Conservation (phyloP, 2,888 invertebrate genomes). For the Stenodera caucasica region DNA sequence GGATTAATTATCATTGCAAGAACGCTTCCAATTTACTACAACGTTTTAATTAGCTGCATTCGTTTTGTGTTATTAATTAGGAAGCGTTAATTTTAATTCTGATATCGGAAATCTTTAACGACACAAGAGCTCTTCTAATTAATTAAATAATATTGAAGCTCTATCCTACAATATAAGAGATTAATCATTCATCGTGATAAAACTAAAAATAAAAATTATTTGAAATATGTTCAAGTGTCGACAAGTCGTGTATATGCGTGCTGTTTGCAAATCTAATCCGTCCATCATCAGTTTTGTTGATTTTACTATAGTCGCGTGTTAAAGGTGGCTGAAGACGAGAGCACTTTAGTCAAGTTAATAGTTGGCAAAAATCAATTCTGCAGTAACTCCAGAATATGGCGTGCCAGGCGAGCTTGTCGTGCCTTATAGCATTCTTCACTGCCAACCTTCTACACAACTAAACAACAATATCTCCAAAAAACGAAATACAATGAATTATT, state of each 20-base stretch:
- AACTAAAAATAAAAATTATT: too few species aligned
- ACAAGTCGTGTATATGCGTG: constrained; percentile 30
- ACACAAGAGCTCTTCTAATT: background rate
- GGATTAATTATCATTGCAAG: constrained; percentile 9
- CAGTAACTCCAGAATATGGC: constrained; percentile 44
- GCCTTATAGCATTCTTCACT: constrained; percentile 28
- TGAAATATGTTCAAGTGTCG: background rate
- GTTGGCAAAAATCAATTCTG: constrained; percentile 51
- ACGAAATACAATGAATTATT: too few species aligned
- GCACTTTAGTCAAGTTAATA: constrained; percentile 51
- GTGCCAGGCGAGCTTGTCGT: constrained; percentile 41
- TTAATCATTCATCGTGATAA: too few species aligned
- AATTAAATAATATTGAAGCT: background rate
- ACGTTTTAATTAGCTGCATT: constrained; percentile 8
- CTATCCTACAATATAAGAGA: too few species aligned
- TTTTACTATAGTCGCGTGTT: constrained; percentile 41
- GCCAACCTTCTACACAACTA: constrained; percentile 20
- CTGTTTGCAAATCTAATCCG: constrained; percentile 39
- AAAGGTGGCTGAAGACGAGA: constrained; percentile 46
- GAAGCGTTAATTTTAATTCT: background rate
- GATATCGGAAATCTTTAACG: constrained; percentile 1
- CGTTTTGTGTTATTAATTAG: constrained; percentile 2
- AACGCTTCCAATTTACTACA: background rate
- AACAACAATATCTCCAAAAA: background rate
- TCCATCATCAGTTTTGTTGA: constrained; percentile 31